Evolutionary conservation across 2,888 invertebrate genomes (phyloP).

Genomic region (Acanthosepion pharaonis): DNA sequence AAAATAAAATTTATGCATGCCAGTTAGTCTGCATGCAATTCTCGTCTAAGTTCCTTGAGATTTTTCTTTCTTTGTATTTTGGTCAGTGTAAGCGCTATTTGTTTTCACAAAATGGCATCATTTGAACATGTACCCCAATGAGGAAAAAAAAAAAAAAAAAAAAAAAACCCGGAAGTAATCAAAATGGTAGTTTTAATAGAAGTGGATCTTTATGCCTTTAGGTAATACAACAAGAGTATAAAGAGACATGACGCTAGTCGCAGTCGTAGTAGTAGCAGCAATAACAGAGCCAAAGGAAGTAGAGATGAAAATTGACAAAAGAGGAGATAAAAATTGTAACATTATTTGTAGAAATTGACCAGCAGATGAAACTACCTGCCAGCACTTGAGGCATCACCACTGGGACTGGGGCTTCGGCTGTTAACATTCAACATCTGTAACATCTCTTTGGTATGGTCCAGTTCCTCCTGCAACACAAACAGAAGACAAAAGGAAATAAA

Average conservation of each 20-base stretch:
- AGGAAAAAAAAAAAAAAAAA: not conserved
- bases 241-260: not conserved
- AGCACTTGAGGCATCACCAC: conserved; percentile 33
- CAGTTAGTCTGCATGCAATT: not conserved
- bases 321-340: not conserved
- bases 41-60: not conserved
- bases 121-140: not conserved
- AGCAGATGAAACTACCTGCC: not conserved
- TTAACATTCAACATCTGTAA: not conserved
- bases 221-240: not conserved
- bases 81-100: not conserved
- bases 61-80: not conserved
- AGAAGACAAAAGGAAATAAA: not conserved
- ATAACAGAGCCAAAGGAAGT: not conserved
- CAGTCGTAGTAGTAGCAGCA: not conserved
- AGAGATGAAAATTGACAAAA: not conserved
- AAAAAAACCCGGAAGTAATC: not conserved
- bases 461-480: conserved; percentile 33
- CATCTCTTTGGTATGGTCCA: not conserved
- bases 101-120: not conserved
- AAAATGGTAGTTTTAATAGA: not conserved
- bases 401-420: not conserved
- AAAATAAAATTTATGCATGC: not conserved
- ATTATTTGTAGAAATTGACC: not conserved
- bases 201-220: not conserved